Evolutionary conservation across 2,113 vertebrate species (phyloP).

Genomic region (Phalacrocorax brasilianus): DNA sequence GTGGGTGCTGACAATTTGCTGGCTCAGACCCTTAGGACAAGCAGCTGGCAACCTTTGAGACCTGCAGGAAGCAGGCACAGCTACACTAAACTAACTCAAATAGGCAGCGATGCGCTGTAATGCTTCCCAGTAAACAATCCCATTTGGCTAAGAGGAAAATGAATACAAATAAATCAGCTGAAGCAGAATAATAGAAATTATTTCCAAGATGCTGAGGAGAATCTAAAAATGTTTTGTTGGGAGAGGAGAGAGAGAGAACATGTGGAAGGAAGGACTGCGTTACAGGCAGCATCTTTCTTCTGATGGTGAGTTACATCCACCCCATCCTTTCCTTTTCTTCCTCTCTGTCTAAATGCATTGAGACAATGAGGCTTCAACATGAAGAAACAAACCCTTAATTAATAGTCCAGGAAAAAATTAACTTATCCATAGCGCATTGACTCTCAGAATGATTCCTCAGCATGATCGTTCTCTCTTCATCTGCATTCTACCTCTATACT

Average conservation of each 20-base stretch:
- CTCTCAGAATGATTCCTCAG: neutral
- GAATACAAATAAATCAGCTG: conserved; percentile 3
- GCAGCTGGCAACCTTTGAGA: neutral
- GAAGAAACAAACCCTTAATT: conserved; percentile 22
- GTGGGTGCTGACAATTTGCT: neutral
- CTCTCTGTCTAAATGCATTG: neutral
- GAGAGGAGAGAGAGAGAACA: neutral
- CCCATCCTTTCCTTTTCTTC: neutral
- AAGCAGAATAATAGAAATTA: conserved; percentile 1
- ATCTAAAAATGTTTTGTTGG: neutral
- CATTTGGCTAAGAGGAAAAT: conserved; percentile 9
- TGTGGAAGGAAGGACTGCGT: neutral
- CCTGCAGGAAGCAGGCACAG: neutral
- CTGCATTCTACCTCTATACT: neutral
- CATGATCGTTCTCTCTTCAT: neutral
- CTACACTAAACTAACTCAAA: neutral
- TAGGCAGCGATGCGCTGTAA: neutral
- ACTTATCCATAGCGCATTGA: neutral
- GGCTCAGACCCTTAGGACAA: neutral
- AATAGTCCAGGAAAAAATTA: neutral
- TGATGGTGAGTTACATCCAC: neutral
- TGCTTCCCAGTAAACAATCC: conserved; percentile 20
- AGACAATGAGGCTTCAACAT: neutral
- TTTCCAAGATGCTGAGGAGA: conserved; percentile 5
- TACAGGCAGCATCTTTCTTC: neutral